These are phyloP conservation scores for Dromococcyx pavoninus DNA, from an alignment of 2,797 vertebrate genomes.

Conservation along the genomic window DNA sequence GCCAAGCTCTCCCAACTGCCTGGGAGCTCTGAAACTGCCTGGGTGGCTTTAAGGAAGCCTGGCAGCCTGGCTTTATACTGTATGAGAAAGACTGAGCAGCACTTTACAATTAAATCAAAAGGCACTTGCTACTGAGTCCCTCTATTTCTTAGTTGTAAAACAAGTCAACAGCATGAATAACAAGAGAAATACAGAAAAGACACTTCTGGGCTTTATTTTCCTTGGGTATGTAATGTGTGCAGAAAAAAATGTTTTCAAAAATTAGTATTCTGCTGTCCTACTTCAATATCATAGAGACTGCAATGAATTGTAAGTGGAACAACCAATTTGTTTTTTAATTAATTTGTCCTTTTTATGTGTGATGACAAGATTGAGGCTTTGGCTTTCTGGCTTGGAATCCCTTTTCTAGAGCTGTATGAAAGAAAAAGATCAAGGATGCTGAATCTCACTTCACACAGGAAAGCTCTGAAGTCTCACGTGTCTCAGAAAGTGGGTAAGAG, in stretches of 20 bases:
- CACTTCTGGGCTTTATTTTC: neutral
- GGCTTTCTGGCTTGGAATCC: neutral
- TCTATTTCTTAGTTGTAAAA: neutral
- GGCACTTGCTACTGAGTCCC: neutral
- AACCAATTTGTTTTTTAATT: conserved; percentile 56
- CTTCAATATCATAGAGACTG: neutral
- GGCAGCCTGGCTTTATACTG: fast-evolving
- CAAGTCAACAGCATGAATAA: neutral
- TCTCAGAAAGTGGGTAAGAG: neutral
- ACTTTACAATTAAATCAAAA: neutral
- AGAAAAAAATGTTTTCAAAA: neutral
- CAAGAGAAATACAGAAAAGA: neutral
- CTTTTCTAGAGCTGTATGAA: neutral
- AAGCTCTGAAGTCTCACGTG: neutral
- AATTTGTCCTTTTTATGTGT: conserved; percentile 46
- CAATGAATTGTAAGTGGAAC: conserved; percentile 11
- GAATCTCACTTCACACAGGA: neutral
- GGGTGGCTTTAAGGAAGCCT: neutral
- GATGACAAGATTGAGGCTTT: neutral
- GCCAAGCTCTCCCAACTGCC: neutral
- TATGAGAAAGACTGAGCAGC: neutral
- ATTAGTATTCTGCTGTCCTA: conserved; percentile 24
- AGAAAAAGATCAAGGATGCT: conserved; percentile 21
- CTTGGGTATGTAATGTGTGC: neutral
- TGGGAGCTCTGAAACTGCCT: neutral